Base-by-base conservation (phyloP, 2,113 vertebrate genomes). In the Lycocorax pyrrhopterus region DNA sequence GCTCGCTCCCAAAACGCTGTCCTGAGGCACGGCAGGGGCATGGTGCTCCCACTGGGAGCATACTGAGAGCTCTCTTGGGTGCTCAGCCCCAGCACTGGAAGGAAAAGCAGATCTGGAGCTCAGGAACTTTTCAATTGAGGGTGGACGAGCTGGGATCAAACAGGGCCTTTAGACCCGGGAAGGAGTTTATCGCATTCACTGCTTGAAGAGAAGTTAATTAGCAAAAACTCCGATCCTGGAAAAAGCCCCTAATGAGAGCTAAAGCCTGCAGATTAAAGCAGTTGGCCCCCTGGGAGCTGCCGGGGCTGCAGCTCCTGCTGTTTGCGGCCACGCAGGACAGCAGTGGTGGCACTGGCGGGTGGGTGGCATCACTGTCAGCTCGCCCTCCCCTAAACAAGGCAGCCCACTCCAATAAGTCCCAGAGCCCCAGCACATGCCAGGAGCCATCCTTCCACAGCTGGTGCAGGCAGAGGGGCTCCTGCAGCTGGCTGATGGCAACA, bases 1-100 rank as follows among this genome's bases (percentile, higher is more conserved):
- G 6, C 53, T 33, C 1, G 0, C 55, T 75, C 30, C 35, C 5
- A 1, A 30, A 41, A 75, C 0, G 1, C 59, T 19, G 6, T 29
- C 43, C 78, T 1, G 0, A 19, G n/a, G 76, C 8, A 21, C 1
- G 0, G 41, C 23, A 26, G 47, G 53, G 64, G 33, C 63, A 56
- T 9, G 10, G 46, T 3, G 14, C 39, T 47, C 46, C 53, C 32
- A 4, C 46, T 5, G 9, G 60, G 47, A 87, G 22, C 41, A 5
- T 2, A 1, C 16, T 9, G 3, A 46, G 62, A 52, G 52, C 44
- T 37, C 44, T 43, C 71, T 35, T 11, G 82, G 35, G n/a, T 9
- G 41, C 60, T 72, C 51, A 30, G 46, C 39, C 20, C 4, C 19
- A 10, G 55, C 13, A 4, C 33, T 2, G 18, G 37, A 7, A 27